These are phyloP conservation scores for Triplophysa rosa DNA, from an alignment of 2,113 vertebrate genomes.

Conservation along the genomic window DNA sequence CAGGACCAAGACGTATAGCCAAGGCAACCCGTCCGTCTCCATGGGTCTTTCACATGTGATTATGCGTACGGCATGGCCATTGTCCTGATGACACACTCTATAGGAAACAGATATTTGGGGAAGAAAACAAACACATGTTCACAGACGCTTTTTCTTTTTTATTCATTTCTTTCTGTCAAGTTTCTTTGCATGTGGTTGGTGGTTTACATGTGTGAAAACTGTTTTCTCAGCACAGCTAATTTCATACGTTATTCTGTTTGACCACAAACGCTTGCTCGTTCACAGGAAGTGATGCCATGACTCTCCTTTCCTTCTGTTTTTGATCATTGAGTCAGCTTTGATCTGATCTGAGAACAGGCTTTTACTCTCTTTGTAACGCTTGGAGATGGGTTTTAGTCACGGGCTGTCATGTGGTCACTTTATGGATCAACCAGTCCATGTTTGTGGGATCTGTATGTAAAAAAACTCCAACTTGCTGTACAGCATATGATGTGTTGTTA, in stretches of 20 bases:
- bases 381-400: neutral
- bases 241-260: slow-evolving; percentile 53
- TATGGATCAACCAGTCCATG: too few relatives aligned
- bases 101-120: too few relatives aligned
- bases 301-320: slow-evolving; percentile 11
- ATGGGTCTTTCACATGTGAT: too few relatives aligned
- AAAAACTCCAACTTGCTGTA: too few relatives aligned
- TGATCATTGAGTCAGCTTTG: neutral
- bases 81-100: too few relatives aligned
- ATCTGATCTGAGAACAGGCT: slow-evolving; percentile 15
- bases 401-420: neutral
- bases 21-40: too few relatives aligned
- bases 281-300: slow-evolving; percentile 68
- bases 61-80: too few relatives aligned
- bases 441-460: too few relatives aligned
- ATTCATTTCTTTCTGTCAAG: neutral
- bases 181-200: neutral
- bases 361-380: neutral
- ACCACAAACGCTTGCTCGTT: slow-evolving; percentile 50
- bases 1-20: too few relatives aligned
- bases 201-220: neutral
- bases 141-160: too few relatives aligned
- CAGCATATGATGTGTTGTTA: too few relatives aligned
- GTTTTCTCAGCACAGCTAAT: slow-evolving; percentile 62
- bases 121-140: too few relatives aligned